Evolutionary conservation across 1,140 invertebrate species (phyloP).

Genomic region (Atta cephalotes): DNA sequence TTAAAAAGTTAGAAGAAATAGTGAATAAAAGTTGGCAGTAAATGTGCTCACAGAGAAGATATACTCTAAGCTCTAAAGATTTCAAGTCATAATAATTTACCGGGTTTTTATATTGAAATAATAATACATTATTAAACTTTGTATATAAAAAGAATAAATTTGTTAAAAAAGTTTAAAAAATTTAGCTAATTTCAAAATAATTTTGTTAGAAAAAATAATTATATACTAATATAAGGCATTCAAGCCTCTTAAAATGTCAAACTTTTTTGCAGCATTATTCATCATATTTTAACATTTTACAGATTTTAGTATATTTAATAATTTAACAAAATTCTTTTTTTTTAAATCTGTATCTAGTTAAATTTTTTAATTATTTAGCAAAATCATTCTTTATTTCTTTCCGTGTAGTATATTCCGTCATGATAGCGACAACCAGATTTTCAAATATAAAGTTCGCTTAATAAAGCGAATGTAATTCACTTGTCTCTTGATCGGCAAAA

Average conservation of each 20-base stretch:
- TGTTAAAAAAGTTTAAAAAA: too few species aligned
- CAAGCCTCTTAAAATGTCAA: too few species aligned
- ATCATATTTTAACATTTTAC: too few species aligned
- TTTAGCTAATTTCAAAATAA: too few species aligned
- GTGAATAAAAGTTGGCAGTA: background rate
- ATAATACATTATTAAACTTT: background rate
- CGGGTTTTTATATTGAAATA: background rate
- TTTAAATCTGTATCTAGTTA: too few species aligned
- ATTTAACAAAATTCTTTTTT: too few species aligned
- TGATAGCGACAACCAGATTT: background rate
- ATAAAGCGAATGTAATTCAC: conserved; percentile 11
- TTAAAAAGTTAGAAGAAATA: background rate
- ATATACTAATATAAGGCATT: background rate
- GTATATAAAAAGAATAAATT: too few species aligned
- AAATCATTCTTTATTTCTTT: too few species aligned
- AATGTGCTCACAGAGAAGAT: background rate
- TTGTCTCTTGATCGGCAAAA: background rate
- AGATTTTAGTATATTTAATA: too few species aligned
- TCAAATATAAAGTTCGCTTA: background rate
- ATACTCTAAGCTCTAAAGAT: background rate
- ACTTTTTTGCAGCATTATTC: too few species aligned
- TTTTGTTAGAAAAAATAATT: too few species aligned
- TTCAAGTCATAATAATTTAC: background rate
- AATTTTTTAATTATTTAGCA: too few species aligned
- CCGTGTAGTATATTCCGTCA: background rate